Percentiles rank a stretch among this genome's conserved stretches.
Evolutionary conservation across 2,888 invertebrate genomes (phyloP).

Genomic region (Horisme vitalbata): DNA sequence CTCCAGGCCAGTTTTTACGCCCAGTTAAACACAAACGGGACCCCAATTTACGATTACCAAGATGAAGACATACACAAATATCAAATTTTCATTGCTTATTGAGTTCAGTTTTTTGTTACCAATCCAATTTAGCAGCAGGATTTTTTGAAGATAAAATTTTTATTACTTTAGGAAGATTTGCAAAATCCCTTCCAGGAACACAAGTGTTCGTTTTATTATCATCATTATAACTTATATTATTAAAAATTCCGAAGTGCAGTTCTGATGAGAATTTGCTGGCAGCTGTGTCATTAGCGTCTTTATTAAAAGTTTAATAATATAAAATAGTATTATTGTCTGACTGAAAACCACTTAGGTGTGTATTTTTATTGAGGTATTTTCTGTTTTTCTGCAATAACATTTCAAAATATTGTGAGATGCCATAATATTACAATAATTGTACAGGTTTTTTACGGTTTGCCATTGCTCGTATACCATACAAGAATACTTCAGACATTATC

Average conservation of each 20-base stretch:
- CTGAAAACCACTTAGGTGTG: too few species aligned
- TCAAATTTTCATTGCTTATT: constrained; percentile 48
- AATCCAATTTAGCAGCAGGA: constrained; percentile 58
- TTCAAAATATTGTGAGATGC: too few species aligned
- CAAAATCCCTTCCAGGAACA: constrained; percentile 41
- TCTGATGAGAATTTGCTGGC: constrained; percentile 45
- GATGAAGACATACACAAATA: constrained; percentile 69
- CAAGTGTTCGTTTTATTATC: constrained; percentile 45
- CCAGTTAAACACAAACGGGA: constrained; percentile 66
- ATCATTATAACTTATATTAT: constrained; percentile 46
- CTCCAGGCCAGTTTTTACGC: constrained; percentile 75
- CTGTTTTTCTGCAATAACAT: too few species aligned
- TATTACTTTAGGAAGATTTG: constrained; percentile 42
- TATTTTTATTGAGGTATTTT: too few species aligned
- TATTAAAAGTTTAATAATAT: too few species aligned
- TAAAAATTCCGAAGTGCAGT: constrained; percentile 45
- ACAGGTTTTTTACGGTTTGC: too few species aligned
- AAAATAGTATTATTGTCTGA: too few species aligned
- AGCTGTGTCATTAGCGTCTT: constrained; percentile 58
- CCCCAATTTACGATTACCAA: constrained; percentile 77
- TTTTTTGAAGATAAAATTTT: constrained; percentile 47
- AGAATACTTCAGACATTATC: too few species aligned
- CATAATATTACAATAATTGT: too few species aligned
- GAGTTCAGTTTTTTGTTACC: constrained; percentile 28
- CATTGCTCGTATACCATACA: too few species aligned